Conservation (phyloP, 2,113 vertebrate genomes). For the Carassius auratus region DNA sequence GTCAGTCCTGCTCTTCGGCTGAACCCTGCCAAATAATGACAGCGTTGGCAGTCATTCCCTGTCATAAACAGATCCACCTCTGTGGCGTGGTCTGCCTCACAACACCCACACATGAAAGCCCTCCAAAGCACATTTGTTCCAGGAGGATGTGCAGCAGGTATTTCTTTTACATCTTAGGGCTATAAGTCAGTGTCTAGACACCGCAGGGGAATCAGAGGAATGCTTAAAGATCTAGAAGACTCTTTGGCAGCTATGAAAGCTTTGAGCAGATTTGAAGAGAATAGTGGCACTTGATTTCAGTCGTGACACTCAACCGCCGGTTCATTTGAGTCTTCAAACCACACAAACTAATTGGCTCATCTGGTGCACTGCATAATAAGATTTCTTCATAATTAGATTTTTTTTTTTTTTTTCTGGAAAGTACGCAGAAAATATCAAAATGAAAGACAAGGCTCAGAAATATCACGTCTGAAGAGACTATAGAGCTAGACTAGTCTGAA, state of each 20-base stretch:
- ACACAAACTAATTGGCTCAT: not conserved
- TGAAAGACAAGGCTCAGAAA: not conserved
- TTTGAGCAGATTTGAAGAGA: not conserved
- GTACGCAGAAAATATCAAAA: not conserved
- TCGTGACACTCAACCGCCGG: not conserved
- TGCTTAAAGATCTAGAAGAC: not conserved
- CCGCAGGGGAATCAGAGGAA: not conserved
- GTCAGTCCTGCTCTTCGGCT: slow-evolving; percentile 2
- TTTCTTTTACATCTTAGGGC: no score
- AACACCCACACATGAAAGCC: not conserved
- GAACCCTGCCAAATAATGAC: not conserved
- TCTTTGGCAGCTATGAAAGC: not conserved
- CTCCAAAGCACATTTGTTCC: not conserved
- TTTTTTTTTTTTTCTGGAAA: not conserved
- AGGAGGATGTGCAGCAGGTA: not conserved
- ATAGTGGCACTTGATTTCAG: not conserved
- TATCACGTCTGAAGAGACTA: not conserved
- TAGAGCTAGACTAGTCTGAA: no score
- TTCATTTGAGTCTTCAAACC: not conserved
- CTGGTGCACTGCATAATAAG: not conserved
- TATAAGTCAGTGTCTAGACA: not conserved
- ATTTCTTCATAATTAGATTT: not conserved
- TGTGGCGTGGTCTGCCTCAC: not conserved
- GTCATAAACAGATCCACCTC: not conserved
- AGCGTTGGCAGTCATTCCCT: not conserved